phyloP scores from a whole-genome alignment of 2,797 vertebrate species.

The Rhinella marina region DNA sequence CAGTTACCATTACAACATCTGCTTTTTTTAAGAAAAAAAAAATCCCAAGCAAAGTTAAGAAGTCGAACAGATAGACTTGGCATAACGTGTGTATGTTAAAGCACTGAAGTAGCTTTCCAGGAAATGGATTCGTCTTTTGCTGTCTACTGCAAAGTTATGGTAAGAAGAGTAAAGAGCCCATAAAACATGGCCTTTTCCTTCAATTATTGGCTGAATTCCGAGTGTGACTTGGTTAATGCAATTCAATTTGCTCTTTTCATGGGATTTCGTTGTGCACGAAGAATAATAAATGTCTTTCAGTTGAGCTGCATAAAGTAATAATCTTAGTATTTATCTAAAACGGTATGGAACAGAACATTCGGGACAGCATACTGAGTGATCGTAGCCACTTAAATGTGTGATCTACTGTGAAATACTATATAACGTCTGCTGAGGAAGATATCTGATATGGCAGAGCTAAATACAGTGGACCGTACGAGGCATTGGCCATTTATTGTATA shows the following conservation, averaged over 20 bases:
- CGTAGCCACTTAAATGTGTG: constrained; percentile 55
- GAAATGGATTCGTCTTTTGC: constrained; percentile 65
- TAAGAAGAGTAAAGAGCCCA: constrained; percentile 53
- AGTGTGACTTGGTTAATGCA: constrained; percentile 52
- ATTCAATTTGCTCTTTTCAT: constrained; percentile 47
- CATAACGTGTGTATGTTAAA: constrained; percentile 69
- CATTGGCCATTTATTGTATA: constrained; percentile 38
- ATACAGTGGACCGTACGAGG: constrained; percentile 43
- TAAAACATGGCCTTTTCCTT: constrained; percentile 51
- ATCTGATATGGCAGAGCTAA: constrained; percentile 27
- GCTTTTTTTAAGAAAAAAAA: constrained; percentile 71
- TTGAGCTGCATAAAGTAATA: constrained; percentile 58
- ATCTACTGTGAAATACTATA: constrained; percentile 56
- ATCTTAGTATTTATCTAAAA: constrained; percentile 63
- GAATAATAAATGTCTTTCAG: constrained; percentile 37
- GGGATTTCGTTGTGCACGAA: constrained; percentile 37
- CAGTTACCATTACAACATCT: constrained; percentile 75
- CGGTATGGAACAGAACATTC: constrained; percentile 57
- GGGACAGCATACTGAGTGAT: constrained; percentile 59
- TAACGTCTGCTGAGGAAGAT: constrained; percentile 31
- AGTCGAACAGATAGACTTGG: constrained; percentile 69
- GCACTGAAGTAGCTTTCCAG: constrained; percentile 66
- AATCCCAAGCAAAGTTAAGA: constrained; percentile 69
- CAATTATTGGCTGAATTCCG: constrained; percentile 27
- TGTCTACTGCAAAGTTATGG: constrained; percentile 65